phyloP scores from a whole-genome alignment of 2,113 vertebrate species.

The Alethe diademata region DNA sequence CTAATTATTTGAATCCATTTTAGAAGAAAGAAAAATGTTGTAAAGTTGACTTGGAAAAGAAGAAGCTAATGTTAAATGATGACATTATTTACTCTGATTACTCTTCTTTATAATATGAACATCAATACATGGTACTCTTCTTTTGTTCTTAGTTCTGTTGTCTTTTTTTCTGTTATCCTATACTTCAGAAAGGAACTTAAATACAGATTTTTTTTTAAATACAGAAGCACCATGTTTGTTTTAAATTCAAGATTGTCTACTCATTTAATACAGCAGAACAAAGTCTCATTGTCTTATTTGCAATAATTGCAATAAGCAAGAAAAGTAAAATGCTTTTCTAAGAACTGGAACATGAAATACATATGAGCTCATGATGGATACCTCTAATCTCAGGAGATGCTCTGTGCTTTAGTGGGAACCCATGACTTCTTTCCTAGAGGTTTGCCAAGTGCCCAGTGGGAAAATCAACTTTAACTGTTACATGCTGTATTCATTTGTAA shows the following conservation, averaged over 20 bases:
- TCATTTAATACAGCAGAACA: background rate
- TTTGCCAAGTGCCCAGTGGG: background rate
- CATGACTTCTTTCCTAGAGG: background rate
- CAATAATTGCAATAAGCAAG: background rate
- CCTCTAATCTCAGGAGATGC: conserved; percentile 10
- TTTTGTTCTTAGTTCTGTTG: background rate
- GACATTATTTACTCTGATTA: background rate
- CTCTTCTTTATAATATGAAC: conserved; percentile 22
- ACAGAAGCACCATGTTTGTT: background rate
- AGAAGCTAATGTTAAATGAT: background rate
- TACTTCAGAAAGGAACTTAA: conserved; percentile 29
- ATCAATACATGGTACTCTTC: background rate
- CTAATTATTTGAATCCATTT: background rate
- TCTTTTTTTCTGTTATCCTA: background rate
- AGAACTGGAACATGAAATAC: conserved; percentile 11
- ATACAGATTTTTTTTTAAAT: background rate
- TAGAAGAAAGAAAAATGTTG: background rate
- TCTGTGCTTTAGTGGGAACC: conserved; percentile 4
- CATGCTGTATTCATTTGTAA: background rate
- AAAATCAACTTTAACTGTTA: background rate
- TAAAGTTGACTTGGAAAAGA: background rate
- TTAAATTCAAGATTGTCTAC: background rate
- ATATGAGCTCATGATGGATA: conserved; percentile 9
- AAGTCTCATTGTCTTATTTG: background rate
- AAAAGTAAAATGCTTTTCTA: background rate